These are phyloP conservation scores for Pollachius pollachius DNA, from an alignment of 2,113 vertebrate species.

Conservation along the genomic window DNA sequence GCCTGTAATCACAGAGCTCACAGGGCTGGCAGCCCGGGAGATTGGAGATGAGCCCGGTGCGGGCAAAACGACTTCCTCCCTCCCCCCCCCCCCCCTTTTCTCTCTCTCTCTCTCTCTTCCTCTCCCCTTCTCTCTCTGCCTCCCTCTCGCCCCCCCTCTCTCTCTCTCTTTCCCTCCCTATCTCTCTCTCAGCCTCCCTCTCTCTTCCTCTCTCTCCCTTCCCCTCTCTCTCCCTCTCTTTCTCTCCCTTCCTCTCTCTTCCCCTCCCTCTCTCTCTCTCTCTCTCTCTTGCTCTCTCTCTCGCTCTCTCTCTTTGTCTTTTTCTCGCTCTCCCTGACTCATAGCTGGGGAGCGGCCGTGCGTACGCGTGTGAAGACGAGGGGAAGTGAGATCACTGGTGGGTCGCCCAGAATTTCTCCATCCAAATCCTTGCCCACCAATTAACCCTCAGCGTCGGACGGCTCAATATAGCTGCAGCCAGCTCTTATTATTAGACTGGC, in stretches of 20 bases:
- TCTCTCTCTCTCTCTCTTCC: constrained; percentile 34
- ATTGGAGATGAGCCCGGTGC: constrained; percentile 56
- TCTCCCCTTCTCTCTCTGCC: constrained; percentile 21
- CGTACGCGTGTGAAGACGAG: constrained; percentile 64
- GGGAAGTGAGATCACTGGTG: constrained; percentile 73
- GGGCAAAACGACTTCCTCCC: constrained; percentile 69
- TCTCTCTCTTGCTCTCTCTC: neutral
- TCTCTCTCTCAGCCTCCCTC: constrained; percentile 26
- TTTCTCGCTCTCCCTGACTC: constrained; percentile 51
- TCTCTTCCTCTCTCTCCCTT: constrained; percentile 9
- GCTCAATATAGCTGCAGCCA: constrained; percentile 36
- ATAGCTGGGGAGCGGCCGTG: constrained; percentile 58
- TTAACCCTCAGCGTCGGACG: constrained; percentile 58
- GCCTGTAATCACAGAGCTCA: constrained; percentile 63
- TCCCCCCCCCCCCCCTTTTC: constrained; percentile 31
- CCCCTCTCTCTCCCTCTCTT: constrained; percentile 41
- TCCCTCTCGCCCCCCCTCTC: neutral
- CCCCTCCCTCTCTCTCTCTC: constrained; percentile 17
- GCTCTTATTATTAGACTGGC: too few species aligned
- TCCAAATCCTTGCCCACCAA: constrained; percentile 64
- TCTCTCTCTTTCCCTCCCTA: neutral
- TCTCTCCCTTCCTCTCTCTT: constrained; percentile 46
- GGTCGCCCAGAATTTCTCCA: constrained; percentile 44
- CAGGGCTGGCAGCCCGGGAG: constrained; percentile 61
- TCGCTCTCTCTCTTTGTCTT: neutral